These are phyloP conservation scores for Styela plicata DNA, from an alignment of 23 tunicate species.

Conservation along the genomic window DNA sequence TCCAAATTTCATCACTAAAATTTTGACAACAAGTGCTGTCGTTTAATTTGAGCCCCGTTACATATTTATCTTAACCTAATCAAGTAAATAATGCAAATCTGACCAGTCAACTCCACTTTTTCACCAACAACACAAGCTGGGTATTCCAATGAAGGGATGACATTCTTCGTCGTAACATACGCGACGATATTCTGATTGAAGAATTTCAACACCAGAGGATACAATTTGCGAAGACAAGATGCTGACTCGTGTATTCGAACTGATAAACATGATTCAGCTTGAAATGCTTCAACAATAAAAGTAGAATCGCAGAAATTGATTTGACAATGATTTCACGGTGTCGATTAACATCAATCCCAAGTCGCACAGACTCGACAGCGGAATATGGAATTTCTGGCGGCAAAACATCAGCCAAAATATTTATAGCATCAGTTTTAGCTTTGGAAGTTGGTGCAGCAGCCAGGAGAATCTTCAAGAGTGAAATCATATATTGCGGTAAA, in stretches of 20 bases:
- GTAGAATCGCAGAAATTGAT: constrained; percentile 73
- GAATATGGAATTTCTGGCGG: constrained; percentile 81
- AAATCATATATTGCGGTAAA: constrained; percentile 94
- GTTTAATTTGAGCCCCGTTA: too few species aligned
- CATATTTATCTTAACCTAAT: too few species aligned
- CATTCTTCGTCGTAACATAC: constrained; percentile 88
- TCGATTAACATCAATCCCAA: constrained; percentile 84
- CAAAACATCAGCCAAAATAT: constrained; percentile 76
- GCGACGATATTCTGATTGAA: constrained; percentile 94
- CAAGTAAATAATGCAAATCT: too few species aligned
- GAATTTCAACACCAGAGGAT: constrained; percentile 89
- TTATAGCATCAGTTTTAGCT: constrained; percentile 75
- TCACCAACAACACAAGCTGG: constrained; percentile 84
- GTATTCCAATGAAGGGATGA: constrained; percentile 83
- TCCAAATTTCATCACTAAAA: too few species aligned
- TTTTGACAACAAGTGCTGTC: too few species aligned
- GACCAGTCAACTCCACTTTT: constrained; percentile 49
- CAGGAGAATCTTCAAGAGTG: constrained; percentile 84
- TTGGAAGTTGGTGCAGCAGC: constrained; percentile 99
- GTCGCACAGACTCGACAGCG: constrained; percentile 46
- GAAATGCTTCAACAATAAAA: constrained; percentile 88
- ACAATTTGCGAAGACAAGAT: constrained; percentile 94
- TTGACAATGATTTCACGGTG: constrained; percentile 92
- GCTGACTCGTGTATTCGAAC: constrained; percentile 96
- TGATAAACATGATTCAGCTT: constrained; percentile 88